Base-by-base conservation (phyloP, 2,888 invertebrate genomes). In the Molanna angustata region DNA sequence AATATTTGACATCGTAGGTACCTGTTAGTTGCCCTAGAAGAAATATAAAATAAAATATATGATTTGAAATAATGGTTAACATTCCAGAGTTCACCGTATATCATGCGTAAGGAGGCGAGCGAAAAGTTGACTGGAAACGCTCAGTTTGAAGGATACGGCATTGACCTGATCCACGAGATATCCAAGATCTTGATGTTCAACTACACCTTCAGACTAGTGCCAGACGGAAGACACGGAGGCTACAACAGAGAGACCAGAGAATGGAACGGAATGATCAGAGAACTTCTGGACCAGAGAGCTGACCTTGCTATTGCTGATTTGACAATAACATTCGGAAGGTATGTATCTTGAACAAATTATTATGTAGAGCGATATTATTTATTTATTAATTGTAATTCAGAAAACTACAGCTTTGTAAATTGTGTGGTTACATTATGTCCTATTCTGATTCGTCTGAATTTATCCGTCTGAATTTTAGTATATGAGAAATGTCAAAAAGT, bases 261-360 rank as follows among this genome's bases (percentile, higher is more conserved):
- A 74, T 93, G 93, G 92, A 90, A 92, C 67, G 92, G 92, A 49
- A 92, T 92, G 89, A 90, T 93, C 65, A 80, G 88, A 64, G 92
- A 93, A 68, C 76, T 93, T 51, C 73, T 93, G 61, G 91, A 92
- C 69, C 91, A 91, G 71, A 87, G 90, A 66, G 95, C 95, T 9
- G 96, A 97, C 72, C 78, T 99, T 61, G 97, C 96, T 1, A 92
- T 99, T 43, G 98, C 96, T 7, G 96, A 98, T 73, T 80, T 99
- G 50, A 98, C 98, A 21, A 98, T 99, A 63, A 99, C 95, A 18
- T 96, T 93, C 70, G 92, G 94, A 69, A 83, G 99, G 67, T 95
- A n/a, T n/a, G n/a, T n/a, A n/a, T n/a, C n/a, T n/a, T n/a, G n/a
- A n/a, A n/a, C n/a, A n/a, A n/a, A n/a, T n/a, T n/a, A n/a, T n/a